Base-by-base conservation (phyloP, 2,888 invertebrate species). In the Drosophila greeni region DNA sequence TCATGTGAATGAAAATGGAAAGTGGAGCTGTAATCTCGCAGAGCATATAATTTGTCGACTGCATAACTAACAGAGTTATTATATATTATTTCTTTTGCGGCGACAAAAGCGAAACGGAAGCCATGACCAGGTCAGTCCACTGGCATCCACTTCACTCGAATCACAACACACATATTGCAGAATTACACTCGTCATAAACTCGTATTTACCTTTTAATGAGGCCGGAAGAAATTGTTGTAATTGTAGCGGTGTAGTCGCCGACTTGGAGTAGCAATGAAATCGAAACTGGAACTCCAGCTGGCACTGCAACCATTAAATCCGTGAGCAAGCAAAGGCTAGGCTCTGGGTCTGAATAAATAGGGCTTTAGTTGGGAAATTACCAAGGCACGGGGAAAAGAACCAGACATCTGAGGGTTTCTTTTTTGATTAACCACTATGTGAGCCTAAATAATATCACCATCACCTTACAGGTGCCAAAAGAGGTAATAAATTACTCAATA, bases 221-320 rank as follows among this genome's bases (percentile, higher is more conserved):
- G 58, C 76, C 74, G 74, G 80, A 82, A 82, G 76, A 82, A 76
- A 77, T 66, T 58, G 66, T 65, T 61, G 71, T 39, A 37, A 55
- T 34, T 48, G 42, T 37, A 60, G 59, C 59, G 43, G 60, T 8
- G 23, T 42, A 11, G 42, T 42, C 24, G 26, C 33, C 29, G 31
- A 24, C 59, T 45, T 20, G 40, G 14, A 61, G 48, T 61, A 20
- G 62, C 39, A 42, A 51, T 62, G 65, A 62, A 62, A 62, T 31
- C 56, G 73, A 55, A 73, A 66, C 52, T 64, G 62, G 23, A 43
- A 42, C 43, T 56, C n/a, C 52, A 36, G 9, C 26, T 54, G 58
- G 42, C 20, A 11, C 20, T 26, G 31, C 8, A 39, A 18, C 55
- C 26, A 36, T 20, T 31, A 57, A 39, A 45, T 45, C 39, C 12